Percentiles rank a stretch among this genome's conserved stretches.
Evolutionary conservation across 2,113 vertebrate species (phyloP).

Genomic region (Tretioscincus oriximinensis): DNA sequence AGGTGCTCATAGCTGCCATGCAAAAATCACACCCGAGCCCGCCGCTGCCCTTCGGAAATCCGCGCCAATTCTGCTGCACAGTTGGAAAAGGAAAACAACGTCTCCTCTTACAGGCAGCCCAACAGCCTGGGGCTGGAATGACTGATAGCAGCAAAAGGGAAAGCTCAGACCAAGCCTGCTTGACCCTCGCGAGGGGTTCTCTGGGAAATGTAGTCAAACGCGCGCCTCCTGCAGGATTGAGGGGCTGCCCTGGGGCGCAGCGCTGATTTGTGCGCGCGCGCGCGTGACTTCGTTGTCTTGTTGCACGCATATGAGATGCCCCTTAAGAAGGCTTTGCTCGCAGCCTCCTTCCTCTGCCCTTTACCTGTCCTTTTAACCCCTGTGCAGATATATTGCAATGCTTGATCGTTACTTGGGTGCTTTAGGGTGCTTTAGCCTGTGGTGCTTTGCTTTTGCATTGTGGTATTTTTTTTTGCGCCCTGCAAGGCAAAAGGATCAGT

Average conservation of each 20-base stretch:
- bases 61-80: too few relatives aligned
- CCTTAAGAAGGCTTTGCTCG: not conserved
- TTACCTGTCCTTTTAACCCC: not conserved
- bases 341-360: not conserved
- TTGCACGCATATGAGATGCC: too few relatives aligned
- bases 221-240: not conserved
- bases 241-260: too few relatives aligned
- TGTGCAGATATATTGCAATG: not conserved
- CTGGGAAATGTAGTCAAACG: slow-evolving; percentile 18
- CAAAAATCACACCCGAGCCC: too few relatives aligned
- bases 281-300: too few relatives aligned
- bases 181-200: not conserved
- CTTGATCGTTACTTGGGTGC: not conserved
- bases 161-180: too few relatives aligned
- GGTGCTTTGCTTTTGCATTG: too few relatives aligned
- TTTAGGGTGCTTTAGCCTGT: too few relatives aligned
- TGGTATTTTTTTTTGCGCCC: too few relatives aligned
- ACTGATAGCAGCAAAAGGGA: not conserved
- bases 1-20: slow-evolving; percentile 56
- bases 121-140: not conserved
- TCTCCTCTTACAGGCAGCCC: not conserved
- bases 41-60: not conserved
- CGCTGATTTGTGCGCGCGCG: too few relatives aligned
- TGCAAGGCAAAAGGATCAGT: not conserved
- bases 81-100: not conserved